phyloP scores from a whole-genome alignment of 1,140 invertebrate genomes.

The Sinonovacula constricta region DNA sequence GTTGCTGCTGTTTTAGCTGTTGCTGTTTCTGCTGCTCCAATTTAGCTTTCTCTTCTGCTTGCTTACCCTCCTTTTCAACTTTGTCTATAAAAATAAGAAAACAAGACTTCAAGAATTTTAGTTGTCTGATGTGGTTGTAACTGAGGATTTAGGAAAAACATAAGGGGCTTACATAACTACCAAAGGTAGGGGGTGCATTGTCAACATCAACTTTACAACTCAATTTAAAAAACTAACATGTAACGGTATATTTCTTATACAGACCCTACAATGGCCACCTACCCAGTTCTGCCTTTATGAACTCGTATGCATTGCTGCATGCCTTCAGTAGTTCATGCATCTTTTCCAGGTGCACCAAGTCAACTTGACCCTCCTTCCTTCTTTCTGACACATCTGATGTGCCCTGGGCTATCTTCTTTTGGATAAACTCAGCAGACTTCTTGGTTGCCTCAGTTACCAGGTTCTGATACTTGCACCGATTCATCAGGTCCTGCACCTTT shows the following conservation, averaged over 20 bases:
- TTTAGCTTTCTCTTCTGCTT: conserved; percentile 44
- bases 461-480: conserved; percentile 27
- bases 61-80: conserved; percentile 34
- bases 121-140: no score
- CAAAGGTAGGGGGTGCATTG: neutral
- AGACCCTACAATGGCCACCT: conserved; percentile 22
- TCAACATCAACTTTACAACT: no score
- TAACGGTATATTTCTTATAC: no score
- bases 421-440: conserved; percentile 33
- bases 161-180: no score
- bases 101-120: no score
- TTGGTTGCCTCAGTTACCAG: conserved; percentile 47
- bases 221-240: no score
- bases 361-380: conserved; percentile 22
- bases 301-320: conserved; percentile 52
- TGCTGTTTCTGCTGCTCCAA: conserved; percentile 34
- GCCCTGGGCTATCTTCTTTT: conserved; percentile 9
- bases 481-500: conserved; percentile 29
- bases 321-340: conserved; percentile 36
- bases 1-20: conserved; percentile 18
- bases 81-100: conserved; percentile 47
- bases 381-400: conserved; percentile 4
- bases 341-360: conserved; percentile 21
- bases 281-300: conserved; percentile 51
- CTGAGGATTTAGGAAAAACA: no score